phyloP scores from a whole-genome alignment of 2,113 vertebrate species.

The Synodontis membranacea region DNA sequence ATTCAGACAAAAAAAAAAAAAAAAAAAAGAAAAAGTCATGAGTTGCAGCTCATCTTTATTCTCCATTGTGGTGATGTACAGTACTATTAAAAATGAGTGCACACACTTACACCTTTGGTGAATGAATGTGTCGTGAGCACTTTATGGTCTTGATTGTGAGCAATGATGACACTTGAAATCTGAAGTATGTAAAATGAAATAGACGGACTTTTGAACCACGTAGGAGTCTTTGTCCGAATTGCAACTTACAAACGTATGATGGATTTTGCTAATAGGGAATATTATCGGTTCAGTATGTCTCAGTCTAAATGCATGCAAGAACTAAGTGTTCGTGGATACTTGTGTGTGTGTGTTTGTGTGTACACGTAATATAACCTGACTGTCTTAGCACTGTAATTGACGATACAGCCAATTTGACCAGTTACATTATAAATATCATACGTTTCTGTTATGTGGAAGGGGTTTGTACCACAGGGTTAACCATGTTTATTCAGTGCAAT shows the following conservation, averaged over 20 bases:
- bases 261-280: not conserved
- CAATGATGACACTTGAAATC: not conserved
- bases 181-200: not conserved
- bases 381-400: slow-evolving; percentile 8
- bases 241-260: not conserved
- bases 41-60: slow-evolving; percentile 27
- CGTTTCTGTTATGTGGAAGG: not conserved
- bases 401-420: not conserved
- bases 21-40: not conserved
- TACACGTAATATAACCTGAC: not conserved
- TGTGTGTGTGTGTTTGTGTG: not conserved
- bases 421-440: not conserved
- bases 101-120: not conserved
- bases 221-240: not conserved
- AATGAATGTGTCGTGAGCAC: slow-evolving; percentile 27
- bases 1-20: not conserved
- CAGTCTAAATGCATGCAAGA: slow-evolving; percentile 13
- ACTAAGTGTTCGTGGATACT: not conserved
- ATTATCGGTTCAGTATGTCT: not conserved
- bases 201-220: not conserved
- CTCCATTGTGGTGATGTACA: not conserved
- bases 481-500: not conserved
- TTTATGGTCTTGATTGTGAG: slow-evolving; percentile 26
- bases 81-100: not conserved
- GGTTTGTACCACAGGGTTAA: not conserved